Evolutionary conservation across 2,797 vertebrate species (phyloP), one percentile per base, ranked within the genome.

Genomic region (Sebastiscus tertius): DNA sequence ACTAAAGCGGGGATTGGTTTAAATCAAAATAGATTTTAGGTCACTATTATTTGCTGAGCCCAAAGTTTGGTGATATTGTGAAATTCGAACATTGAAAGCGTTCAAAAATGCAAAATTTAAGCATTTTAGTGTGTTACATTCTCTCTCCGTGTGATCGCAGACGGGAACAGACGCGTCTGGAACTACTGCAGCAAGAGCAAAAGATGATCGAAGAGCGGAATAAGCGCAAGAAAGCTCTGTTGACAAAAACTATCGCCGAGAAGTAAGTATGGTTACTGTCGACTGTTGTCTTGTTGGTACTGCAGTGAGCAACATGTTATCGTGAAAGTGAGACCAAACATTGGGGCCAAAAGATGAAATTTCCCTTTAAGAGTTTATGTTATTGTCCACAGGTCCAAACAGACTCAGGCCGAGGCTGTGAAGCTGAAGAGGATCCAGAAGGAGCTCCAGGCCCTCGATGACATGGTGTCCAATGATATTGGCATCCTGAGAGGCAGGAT

Each of bases 341-440:
- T 4, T 13, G 2, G 6, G 6, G n/a, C 34, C 1, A 0, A 14
- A 27, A 16, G 8, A 22, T 26, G 2, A 14, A 22, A 13, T 46
- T n/a, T 3, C 6, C 16, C 26, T 6, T 52, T 14, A 54, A 9
- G 10, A 6, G 1, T 52, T 27, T 42, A 39, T 12, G 2, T 39
- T 36, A 0, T 80, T 76, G 77, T 91, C 85, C 75, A 69, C 86
- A 99, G 98, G 90, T 99, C 98, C 74, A 97, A 97, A 93, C 97
- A 97, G 94, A 99, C 98, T 36, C 97, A 97, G 71, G 98, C 97
- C 2, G 98, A 99, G 88, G 95, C 97, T 0, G 93, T 97, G 84
- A 99, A 99, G 89, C 94, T 99, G 49, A 97, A 97, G 84, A 95
- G 97, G 70, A 97, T 99, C 89, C 98, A 99, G 93, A 97, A 95